A percentile compares a stretch with the other conserved stretches of the same genome.
Conservation (phyloP, 1,140 invertebrate species). For the Pygmarrhopalites habei region DNA sequence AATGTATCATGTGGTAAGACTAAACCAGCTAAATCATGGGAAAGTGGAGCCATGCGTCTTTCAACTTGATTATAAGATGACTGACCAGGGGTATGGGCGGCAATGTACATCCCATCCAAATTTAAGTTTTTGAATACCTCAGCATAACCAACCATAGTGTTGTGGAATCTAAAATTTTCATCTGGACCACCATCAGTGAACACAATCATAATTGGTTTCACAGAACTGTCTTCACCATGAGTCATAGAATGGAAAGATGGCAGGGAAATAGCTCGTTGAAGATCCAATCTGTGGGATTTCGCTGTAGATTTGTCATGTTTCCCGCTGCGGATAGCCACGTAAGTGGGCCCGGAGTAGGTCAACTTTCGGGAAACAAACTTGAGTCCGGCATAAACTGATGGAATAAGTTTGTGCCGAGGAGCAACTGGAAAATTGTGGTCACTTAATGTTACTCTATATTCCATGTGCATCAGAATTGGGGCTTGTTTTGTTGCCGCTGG, state of each 20-base stretch:
- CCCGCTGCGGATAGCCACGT: constrained; percentile 43
- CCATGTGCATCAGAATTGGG: constrained; percentile 44
- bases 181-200: constrained; percentile 44
- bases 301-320: constrained; percentile 41
- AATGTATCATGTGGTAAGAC: constrained; percentile 44
- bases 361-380: constrained; percentile 38
- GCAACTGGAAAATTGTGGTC: constrained; percentile 47
- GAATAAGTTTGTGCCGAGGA: constrained; percentile 39
- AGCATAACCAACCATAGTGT: constrained; percentile 14
- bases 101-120: constrained; percentile 45
- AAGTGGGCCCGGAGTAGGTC: constrained; percentile 45
- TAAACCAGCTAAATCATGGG: constrained; percentile 42
- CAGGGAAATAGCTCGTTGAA: constrained; percentile 39
- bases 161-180: background rate
- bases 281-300: constrained; percentile 42
- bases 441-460: constrained; percentile 43
- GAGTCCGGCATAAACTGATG: constrained; percentile 41
- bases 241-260: constrained; percentile 39
- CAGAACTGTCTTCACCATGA: background rate
- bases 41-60: constrained; percentile 44
- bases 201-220: constrained; percentile 45
- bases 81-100: constrained; percentile 45
- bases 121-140: constrained; percentile 26
- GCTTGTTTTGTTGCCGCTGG: constrained; percentile 45
- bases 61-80: constrained; percentile 43